These are phyloP conservation scores for Epizoanthus illoricatus DNA, from an alignment of 92 coral and sea anemone genomes.

Conservation along the genomic window DNA sequence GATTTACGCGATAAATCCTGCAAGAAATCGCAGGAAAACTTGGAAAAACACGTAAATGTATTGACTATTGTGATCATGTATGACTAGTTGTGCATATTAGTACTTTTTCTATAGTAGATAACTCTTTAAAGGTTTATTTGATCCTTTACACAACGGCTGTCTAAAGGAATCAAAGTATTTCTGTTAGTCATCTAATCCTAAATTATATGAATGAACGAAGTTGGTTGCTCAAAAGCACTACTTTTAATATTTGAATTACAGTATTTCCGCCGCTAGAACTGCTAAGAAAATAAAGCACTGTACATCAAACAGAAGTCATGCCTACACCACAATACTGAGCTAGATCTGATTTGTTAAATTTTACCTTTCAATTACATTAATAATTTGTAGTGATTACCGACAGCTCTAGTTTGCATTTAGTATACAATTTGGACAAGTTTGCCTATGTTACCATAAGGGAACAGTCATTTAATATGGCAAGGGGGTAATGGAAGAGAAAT, in stretches of 20 bases:
- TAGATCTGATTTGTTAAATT: not conserved
- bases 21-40: not conserved
- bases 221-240: not conserved
- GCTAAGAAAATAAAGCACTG: not conserved
- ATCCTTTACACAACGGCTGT: not conserved
- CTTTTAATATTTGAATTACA: not conserved
- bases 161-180: not conserved
- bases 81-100: not conserved
- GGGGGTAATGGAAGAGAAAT: too few species aligned
- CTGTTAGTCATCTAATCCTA: not conserved
- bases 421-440: not conserved
- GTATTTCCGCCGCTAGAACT: not conserved
- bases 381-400: not conserved
- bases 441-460: not conserved
- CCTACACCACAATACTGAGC: not conserved
- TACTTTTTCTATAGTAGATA: constrained; percentile 8
- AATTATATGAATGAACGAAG: not conserved
- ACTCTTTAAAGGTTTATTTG: constrained; percentile 5
- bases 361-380: not conserved
- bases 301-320: not conserved
- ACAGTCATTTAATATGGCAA: too few species aligned
- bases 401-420: too few species aligned
- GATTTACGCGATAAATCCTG: constrained; percentile 3
- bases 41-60: not conserved
- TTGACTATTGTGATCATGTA: constrained; percentile 4